Base-by-base conservation (phyloP, 1,140 invertebrate genomes). In the Drosophila mauritiana region DNA sequence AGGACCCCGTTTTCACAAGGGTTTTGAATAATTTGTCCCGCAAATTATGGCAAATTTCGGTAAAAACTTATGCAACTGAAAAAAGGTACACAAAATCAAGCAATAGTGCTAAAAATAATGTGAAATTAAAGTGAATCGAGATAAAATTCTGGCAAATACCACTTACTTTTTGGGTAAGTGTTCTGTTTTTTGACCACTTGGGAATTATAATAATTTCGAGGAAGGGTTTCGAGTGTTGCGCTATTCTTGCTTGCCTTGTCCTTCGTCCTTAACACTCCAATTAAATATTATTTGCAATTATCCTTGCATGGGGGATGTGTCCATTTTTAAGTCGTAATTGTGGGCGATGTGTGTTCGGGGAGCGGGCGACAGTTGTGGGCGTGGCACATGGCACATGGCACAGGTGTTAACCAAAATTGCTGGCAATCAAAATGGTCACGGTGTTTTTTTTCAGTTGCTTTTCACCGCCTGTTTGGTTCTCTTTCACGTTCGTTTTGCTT, bases 351-450 rank as follows among this genome's bases (percentile, higher is more conserved):
- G 62, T 22, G 25, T 20, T 10, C 3, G 48, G 25, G 25, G 22
- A 4, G 11, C 0, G 1, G 43, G n/a, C n/a, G 48, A 34, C 46
- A 37, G 45, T n/a, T 15, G 37, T 48, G 64, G 63, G 61, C 63
- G 43, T 64, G 63, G 59, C 62, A 65, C 59, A 34, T 64, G 63
- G 59, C 62, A 67, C 59, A 34, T 64, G 34, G 63, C 59, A 65
- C 64, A 67, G 63, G 63, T 67, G 63, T 67, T 67, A 40, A 51
- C 43, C 45, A 27, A 67, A 67, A 65, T 67, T 67, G 42, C 39
- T 56, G 54, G n/a, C 54, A 57, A 57, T 57, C 55, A 34, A 55
- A 42, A 40, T 27, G n/a, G 37, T 40, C 25, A n/a, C 12, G 15
- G n/a, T 57, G 65, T 40, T 42, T 52, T 49, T 42, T 49, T 45